phyloP scores from a whole-genome alignment of 2,113 vertebrate species.

The Xiphophorus couchianus region DNA sequence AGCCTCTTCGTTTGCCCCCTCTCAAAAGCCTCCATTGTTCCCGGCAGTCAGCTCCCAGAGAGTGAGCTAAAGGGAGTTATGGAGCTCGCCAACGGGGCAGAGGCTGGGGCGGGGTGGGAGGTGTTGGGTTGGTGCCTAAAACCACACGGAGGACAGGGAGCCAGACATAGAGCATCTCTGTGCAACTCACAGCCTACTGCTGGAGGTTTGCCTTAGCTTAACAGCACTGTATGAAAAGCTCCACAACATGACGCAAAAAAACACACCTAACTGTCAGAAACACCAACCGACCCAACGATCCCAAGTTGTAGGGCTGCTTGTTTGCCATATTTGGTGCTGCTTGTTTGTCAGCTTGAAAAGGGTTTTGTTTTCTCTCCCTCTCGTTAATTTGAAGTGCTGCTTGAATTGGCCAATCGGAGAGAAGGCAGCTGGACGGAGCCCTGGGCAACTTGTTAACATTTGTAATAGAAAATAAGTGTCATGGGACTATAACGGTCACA shows the following conservation, averaged over 20 bases:
- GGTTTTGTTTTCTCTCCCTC: conserved; percentile 4
- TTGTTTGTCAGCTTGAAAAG: conserved; percentile 27
- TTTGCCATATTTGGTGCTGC: conserved; percentile 62
- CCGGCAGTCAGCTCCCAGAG: conserved; percentile 54
- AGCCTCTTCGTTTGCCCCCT: conserved; percentile 57
- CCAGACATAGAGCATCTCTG: conserved; percentile 77
- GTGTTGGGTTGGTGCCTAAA: conserved; percentile 76
- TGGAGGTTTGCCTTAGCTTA: conserved; percentile 67
- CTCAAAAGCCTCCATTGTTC: conserved; percentile 80
- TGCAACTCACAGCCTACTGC: conserved; percentile 58
- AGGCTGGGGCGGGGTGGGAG: conserved; percentile 52
- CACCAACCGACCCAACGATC: conserved; percentile 63
- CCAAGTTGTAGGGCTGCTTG: conserved; percentile 25
- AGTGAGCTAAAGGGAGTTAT: conserved; percentile 65
- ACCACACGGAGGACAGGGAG: conserved; percentile 73
- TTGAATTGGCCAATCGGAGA: conserved; percentile 64
- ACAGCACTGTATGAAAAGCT: conserved; percentile 63
- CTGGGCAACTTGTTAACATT: conserved; percentile 24
- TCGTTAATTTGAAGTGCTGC: conserved; percentile 22
- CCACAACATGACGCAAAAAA: conserved; percentile 63
- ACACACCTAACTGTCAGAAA: conserved; percentile 72
- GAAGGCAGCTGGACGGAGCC: conserved; percentile 26
- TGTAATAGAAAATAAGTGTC: conserved; percentile 48
- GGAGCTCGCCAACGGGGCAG: conserved; percentile 53
- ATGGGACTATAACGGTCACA: conserved; percentile 43